Percentiles rank a stretch among this genome's conserved stretches.
Conservation (phyloP, 2,113 vertebrate genomes). For the Polypterus senegalus region DNA sequence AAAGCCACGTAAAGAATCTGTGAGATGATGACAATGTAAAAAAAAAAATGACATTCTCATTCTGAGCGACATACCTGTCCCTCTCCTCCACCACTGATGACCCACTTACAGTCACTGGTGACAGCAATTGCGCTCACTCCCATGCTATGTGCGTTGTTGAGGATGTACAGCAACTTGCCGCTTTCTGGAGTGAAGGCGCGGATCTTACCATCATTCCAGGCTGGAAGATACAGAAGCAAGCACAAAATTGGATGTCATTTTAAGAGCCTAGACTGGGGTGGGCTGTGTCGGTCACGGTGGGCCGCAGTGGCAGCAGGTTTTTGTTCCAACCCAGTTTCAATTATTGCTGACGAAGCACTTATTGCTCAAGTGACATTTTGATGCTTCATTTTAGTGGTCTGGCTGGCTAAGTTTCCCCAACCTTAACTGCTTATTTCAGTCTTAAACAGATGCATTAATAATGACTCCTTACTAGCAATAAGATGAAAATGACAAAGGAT, state of each 20-base stretch:
- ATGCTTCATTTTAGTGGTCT: no score
- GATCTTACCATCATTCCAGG: constrained; percentile 73
- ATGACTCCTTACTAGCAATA: no score
- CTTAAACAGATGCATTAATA: no score
- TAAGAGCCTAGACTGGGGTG: not conserved
- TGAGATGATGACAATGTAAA: not conserved
- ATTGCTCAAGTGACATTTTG: no score
- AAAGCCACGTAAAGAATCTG: not conserved
- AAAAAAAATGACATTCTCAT: not conserved
- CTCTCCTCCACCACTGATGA: constrained; percentile 73
- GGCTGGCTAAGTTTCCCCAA: no score
- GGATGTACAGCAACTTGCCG: constrained; percentile 47
- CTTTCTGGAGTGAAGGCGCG: constrained; percentile 63
- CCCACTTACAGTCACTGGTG: constrained; percentile 57
- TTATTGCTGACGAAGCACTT: no score
- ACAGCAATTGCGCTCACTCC: constrained; percentile 62
- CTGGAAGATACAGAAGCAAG: constrained; percentile 32
- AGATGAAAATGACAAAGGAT: no score
- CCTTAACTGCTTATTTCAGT: no score
- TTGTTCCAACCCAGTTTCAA: no score
- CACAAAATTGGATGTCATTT: not conserved
- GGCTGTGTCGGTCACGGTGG: not conserved
- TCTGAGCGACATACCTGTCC: constrained; percentile 53
- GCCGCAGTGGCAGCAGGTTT: no score
- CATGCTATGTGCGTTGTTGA: constrained; percentile 58